Percentiles rank a stretch among this genome's conserved stretches.
These are phyloP conservation scores for Aythya baeri DNA, from an alignment of 2,113 vertebrate species.

Conservation along the genomic window DNA sequence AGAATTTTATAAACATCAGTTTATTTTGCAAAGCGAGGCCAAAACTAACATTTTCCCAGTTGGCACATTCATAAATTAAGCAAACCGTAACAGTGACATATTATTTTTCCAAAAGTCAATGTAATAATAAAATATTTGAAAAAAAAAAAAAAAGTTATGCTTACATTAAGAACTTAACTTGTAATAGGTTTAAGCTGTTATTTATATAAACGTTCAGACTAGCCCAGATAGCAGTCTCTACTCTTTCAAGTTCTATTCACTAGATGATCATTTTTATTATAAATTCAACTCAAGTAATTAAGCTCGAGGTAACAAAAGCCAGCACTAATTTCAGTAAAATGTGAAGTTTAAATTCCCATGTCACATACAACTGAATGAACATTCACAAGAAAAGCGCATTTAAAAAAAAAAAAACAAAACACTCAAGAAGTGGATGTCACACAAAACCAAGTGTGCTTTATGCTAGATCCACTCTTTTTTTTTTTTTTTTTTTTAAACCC, in stretches of 20 bases:
- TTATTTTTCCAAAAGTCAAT: background rate
- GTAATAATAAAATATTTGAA: background rate
- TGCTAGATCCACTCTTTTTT: background rate
- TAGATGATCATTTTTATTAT: background rate
- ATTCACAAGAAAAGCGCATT: fast-evolving
- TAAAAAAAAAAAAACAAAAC: background rate
- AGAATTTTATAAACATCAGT: background rate
- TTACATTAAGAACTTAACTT: background rate
- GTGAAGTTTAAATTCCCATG: background rate
- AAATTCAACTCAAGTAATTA: background rate
- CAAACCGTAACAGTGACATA: background rate
- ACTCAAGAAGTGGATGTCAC: background rate
- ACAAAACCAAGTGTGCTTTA: background rate
- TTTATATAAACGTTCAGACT: background rate
- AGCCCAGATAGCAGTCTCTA: background rate
- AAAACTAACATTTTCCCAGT: background rate
- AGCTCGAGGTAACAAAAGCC: background rate
- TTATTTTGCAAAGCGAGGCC: background rate
- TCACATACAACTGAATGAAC: fast-evolving
- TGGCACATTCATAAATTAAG: conserved; percentile 21
- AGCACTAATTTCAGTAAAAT: background rate
- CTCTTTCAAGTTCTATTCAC: background rate
- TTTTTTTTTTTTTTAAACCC: background rate
- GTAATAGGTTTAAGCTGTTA: background rate
- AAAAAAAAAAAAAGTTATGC: too few relatives aligned